phyloP scores from a whole-genome alignment of 2,888 invertebrate genomes.

The Rhodophaea formosa region DNA sequence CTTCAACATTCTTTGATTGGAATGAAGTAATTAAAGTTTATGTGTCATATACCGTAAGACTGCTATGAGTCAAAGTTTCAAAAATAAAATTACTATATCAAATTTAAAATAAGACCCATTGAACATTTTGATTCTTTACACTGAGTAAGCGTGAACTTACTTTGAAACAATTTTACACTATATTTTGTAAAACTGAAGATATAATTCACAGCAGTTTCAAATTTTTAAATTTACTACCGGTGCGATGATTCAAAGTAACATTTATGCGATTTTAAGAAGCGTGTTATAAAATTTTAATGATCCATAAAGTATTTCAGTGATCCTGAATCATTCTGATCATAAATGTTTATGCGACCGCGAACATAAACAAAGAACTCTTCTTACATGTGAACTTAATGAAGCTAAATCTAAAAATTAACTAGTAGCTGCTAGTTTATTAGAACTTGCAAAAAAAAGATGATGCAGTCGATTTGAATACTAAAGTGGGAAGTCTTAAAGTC shows the following conservation, averaged over 20 bases:
- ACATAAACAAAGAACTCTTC: conserved; percentile 15
- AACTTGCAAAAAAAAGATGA: conserved; percentile 4
- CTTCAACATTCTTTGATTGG: neutral
- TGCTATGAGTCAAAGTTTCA: too few species aligned
- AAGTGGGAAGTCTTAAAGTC: neutral
- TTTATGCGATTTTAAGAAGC: conserved; percentile 13
- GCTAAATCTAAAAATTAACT: conserved; percentile 2
- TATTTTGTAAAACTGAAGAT: neutral
- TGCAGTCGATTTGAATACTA: neutral
- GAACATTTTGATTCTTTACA: too few species aligned
- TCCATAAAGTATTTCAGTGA: conserved; percentile 17
- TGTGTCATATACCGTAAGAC: neutral
- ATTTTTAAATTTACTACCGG: neutral
- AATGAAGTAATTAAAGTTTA: neutral
- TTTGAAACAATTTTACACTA: too few species aligned
- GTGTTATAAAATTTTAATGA: conserved; percentile 11
- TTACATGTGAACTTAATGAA: conserved; percentile 4
- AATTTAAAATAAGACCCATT: too few species aligned
- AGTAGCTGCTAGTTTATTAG: conserved; percentile 1
- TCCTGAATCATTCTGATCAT: conserved; percentile 6
- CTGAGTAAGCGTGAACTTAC: too few species aligned
- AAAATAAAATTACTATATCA: too few species aligned
- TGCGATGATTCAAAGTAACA: neutral
- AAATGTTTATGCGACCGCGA: conserved; percentile 12
- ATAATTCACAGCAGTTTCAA: neutral